Conservation (phyloP, 2,888 invertebrate genomes). For the Sinelater perroti region DNA sequence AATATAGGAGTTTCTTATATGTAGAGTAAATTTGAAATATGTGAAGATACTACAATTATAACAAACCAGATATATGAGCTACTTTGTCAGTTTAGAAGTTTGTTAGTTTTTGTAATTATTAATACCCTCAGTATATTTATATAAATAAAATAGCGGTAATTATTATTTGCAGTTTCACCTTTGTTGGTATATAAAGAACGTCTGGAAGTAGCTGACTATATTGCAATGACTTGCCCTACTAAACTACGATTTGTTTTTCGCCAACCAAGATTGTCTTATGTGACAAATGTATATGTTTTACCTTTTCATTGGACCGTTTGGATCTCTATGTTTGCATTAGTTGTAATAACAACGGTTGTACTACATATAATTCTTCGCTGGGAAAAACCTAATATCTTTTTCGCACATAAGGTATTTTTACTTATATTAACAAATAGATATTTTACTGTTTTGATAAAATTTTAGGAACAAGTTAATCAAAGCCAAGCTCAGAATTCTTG, state of each 20-base stretch:
- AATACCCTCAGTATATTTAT: too few species aligned
- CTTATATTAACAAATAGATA: too few species aligned
- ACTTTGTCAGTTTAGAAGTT: too few species aligned
- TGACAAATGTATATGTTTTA: slow-evolving; percentile 74
- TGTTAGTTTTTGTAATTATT: too few species aligned
- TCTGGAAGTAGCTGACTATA: slow-evolving; percentile 69
- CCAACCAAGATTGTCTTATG: slow-evolving; percentile 74
- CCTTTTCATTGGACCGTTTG: slow-evolving; percentile 74
- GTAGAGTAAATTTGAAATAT: too few species aligned
- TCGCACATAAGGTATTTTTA: too few species aligned
- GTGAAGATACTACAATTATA: too few species aligned
- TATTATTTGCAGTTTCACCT: slow-evolving; percentile 67
- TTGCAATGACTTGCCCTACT: slow-evolving; percentile 73
- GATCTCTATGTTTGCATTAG: too few species aligned
- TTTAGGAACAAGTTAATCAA: slow-evolving; percentile 22
- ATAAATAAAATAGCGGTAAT: too few species aligned
- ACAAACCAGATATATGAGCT: too few species aligned
- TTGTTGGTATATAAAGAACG: slow-evolving; percentile 72
- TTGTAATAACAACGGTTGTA: slow-evolving; percentile 60
- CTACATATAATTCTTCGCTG: slow-evolving; percentile 59
- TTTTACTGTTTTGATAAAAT: slow-evolving; percentile 13
- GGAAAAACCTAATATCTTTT: too few species aligned
- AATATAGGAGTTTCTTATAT: too few species aligned
- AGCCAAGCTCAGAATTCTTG: slow-evolving; percentile 52
- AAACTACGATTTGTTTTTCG: slow-evolving; percentile 76